A percentile compares a stretch with the other conserved stretches of the same genome.
Conservation (phyloP, 2,888 invertebrate species). For the Drosophila nigricruria region DNA sequence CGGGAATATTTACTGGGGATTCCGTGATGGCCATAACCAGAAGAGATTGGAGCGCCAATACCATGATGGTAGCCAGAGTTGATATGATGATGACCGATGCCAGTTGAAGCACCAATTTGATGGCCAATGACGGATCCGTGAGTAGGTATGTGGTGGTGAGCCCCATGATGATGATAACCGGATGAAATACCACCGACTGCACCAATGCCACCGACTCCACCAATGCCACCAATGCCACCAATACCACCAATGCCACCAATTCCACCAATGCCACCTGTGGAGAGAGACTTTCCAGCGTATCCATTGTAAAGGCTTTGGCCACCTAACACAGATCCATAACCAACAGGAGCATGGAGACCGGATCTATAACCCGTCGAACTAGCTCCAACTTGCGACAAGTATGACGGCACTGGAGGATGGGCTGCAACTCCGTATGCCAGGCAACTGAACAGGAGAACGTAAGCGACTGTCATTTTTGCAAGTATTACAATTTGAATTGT, state of each 20-base stretch:
- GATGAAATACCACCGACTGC: slow-evolving; percentile 3
- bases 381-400: slow-evolving; percentile 19
- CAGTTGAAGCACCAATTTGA: slow-evolving; percentile 3
- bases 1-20: slow-evolving; percentile 8
- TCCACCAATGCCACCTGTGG: neutral
- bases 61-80: slow-evolving; percentile 7
- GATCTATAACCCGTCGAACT: neutral
- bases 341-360: neutral
- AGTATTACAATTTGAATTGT: neutral
- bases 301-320: slow-evolving; percentile 7
- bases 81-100: neutral
- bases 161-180: slow-evolving; percentile 1
- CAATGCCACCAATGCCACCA: neutral
- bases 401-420: slow-evolving; percentile 13
- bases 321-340: neutral
- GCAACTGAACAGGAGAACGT: slow-evolving; percentile 31
- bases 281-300: neutral
- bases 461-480: slow-evolving; percentile 27
- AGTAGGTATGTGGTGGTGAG: slow-evolving; percentile 1
- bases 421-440: slow-evolving; percentile 29
- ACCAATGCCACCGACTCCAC: neutral
- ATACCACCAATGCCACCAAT: neutral
- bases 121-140: neutral
- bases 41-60: neutral
- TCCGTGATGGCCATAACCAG: neutral